These are phyloP conservation scores for Sphenodon punctatus DNA, from an alignment of 2,797 vertebrate genomes.

Conservation along the genomic window DNA sequence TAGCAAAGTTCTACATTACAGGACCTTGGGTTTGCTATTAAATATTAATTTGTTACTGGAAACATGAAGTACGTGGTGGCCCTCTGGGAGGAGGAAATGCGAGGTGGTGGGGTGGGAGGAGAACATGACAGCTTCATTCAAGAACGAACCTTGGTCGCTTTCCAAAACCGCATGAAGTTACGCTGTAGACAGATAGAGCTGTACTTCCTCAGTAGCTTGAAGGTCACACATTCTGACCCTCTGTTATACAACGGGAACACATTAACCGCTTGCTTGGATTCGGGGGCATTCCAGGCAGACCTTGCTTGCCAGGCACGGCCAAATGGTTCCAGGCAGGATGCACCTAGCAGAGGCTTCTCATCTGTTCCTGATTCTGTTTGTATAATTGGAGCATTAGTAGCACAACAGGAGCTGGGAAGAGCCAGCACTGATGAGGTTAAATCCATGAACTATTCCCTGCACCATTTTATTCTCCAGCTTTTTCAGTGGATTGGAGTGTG, in stretches of 20 bases:
- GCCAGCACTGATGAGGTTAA: constrained; percentile 8
- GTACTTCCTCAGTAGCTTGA: neutral
- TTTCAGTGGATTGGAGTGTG: constrained; percentile 20
- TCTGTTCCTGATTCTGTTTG: constrained; percentile 6
- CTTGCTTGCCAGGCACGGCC: neutral
- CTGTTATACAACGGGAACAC: neutral
- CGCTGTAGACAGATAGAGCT: neutral
- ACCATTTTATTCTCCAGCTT: constrained; percentile 44
- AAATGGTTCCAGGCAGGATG: neutral
- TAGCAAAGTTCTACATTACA: neutral
- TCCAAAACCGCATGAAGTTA: neutral
- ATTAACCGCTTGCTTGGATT: neutral
- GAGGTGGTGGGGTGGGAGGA: neutral
- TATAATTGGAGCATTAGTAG: neutral
- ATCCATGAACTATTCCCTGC: neutral
- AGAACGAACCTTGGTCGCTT: neutral
- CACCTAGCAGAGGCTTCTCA: neutral
- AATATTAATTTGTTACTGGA: neutral
- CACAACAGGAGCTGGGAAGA: constrained; percentile 3
- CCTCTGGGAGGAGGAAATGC: neutral
- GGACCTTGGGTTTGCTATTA: neutral
- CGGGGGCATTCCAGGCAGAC: neutral
- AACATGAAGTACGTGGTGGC: neutral
- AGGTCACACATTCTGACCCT: neutral
- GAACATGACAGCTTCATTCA: neutral